Conservation (phyloP, 2,113 vertebrate genomes). For the Polypterus bichir region DNA sequence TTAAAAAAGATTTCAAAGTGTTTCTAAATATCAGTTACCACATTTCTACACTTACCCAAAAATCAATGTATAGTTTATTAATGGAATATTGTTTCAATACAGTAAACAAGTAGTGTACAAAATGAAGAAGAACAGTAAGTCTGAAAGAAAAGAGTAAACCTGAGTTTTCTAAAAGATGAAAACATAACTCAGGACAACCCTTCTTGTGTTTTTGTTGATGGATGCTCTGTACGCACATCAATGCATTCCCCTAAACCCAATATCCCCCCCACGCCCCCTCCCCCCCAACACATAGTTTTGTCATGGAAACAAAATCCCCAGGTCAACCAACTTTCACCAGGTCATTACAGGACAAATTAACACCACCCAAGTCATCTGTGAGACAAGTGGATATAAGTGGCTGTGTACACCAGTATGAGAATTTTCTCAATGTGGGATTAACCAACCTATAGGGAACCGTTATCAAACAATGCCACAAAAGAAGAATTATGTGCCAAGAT, state of each 20-base stretch:
- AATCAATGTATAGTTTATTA: no score
- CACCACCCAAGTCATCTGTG: conserved; percentile 28
- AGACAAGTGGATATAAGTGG: conserved; percentile 23
- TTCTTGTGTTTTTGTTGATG: conserved; percentile 18
- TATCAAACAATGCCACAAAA: conserved; percentile 16
- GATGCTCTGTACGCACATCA: conserved; percentile 11
- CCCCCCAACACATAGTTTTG: conserved; percentile 19
- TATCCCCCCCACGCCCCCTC: not conserved
- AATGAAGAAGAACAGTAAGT: conserved; percentile 27
- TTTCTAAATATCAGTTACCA: no score
- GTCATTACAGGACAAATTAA: conserved; percentile 31
- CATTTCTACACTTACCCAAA: no score
- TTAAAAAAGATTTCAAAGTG: no score
- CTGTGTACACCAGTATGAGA: conserved; percentile 17
- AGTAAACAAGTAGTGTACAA: conserved; percentile 23
- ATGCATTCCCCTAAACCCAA: no score
- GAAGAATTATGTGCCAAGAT: conserved; percentile 21
- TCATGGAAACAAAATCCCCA: conserved; percentile 21
- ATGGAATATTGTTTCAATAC: no score
- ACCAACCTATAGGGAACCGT: conserved; percentile 8
- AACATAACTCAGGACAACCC: conserved; percentile 22
- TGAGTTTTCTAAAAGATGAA: conserved; percentile 15
- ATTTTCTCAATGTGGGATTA: conserved; percentile 21
- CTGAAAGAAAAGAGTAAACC: conserved; percentile 16
- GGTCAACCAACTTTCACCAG: conserved; percentile 25